Conservation (phyloP, 2,113 vertebrate species). For the Murina feae region DNA sequence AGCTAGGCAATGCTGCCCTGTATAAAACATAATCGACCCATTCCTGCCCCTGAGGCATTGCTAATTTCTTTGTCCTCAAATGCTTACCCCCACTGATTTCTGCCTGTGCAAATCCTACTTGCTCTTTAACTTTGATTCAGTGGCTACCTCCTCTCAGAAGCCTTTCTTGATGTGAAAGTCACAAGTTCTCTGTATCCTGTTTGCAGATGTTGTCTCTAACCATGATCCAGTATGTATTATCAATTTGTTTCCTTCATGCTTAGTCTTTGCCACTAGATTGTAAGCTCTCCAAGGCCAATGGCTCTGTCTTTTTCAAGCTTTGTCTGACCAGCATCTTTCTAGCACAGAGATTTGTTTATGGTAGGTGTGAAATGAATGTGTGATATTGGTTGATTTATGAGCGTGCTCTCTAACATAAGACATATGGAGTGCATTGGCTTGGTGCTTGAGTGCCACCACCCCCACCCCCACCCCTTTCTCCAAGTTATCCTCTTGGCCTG, state of each 20-base stretch:
- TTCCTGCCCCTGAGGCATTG: neutral
- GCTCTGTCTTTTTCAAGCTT: slow-evolving; percentile 39
- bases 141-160: neutral
- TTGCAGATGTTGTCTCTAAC: neutral
- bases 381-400: slow-evolving; percentile 66
- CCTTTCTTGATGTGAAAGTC: neutral
- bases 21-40: neutral
- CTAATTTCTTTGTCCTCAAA: slow-evolving; percentile 7
- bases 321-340: slow-evolving; percentile 30
- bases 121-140: neutral
- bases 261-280: slow-evolving; percentile 35
- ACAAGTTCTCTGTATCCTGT: neutral
- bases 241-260: neutral
- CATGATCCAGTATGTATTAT: neutral
- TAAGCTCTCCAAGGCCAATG: slow-evolving; percentile 38
- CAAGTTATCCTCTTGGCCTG: slow-evolving; percentile 80
- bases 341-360: slow-evolving; percentile 53
- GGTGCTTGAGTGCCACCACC: slow-evolving; percentile 40
- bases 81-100: neutral
- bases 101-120: neutral
- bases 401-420: slow-evolving; percentile 42
- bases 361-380: slow-evolving; percentile 65
- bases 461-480: slow-evolving; percentile 49
- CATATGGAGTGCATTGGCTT: slow-evolving; percentile 57
- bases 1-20: neutral